Percentiles rank a stretch among this genome's conserved stretches.
phyloP scores from a whole-genome alignment of 2,113 vertebrate species.

The Petromus typicus region DNA sequence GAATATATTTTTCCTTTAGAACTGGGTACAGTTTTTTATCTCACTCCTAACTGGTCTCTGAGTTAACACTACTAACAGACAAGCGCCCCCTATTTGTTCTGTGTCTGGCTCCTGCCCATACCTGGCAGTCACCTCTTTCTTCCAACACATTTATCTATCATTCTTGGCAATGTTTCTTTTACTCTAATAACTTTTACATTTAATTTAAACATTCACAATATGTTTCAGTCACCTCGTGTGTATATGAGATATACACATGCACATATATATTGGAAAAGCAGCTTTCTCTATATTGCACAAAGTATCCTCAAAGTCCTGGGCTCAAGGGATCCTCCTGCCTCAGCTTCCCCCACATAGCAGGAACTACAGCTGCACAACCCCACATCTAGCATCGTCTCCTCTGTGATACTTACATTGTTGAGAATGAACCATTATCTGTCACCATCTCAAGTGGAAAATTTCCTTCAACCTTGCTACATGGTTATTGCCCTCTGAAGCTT shows the following conservation, averaged over 20 bases:
- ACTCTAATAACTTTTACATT: background rate
- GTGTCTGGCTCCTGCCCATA: background rate
- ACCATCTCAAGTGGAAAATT: constrained; percentile 24
- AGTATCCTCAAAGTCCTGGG: background rate
- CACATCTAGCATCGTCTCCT: background rate
- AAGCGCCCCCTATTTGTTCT: background rate
- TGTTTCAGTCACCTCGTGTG: background rate
- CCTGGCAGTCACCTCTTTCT: background rate
- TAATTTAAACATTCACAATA: background rate
- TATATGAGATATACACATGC: background rate
- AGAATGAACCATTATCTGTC: background rate
- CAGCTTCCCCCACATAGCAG: background rate
- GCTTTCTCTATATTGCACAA: background rate
- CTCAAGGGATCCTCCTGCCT: background rate
- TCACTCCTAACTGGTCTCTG: background rate
- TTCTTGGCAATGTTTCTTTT: background rate
- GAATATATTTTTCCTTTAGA: background rate
- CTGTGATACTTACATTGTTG: background rate
- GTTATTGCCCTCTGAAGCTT: background rate
- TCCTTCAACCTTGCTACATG: background rate
- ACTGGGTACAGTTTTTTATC: background rate
- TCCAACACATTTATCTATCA: background rate
- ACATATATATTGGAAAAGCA: background rate
- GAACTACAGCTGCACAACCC: background rate
- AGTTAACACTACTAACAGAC: background rate